phyloP scores from a whole-genome alignment of 2,797 vertebrate genomes.

The Eleutherodactylus coqui region DNA sequence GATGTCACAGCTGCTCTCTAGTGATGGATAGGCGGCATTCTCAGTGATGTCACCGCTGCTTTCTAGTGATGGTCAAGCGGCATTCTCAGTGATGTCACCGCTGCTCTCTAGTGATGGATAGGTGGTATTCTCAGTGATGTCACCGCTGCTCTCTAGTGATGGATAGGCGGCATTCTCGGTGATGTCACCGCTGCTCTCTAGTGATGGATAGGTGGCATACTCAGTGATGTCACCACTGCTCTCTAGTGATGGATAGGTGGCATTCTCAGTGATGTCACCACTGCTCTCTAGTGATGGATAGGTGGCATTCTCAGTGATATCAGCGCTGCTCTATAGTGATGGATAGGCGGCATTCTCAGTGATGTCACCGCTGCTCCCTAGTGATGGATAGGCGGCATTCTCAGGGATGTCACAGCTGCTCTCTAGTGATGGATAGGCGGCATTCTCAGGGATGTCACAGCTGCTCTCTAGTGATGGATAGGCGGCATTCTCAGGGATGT shows the following conservation, averaged over 20 bases:
- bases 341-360: not conserved
- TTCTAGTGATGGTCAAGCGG: not conserved
- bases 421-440: not conserved
- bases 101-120: not conserved
- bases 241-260: not conserved
- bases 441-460: not conserved
- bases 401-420: conserved; percentile 5
- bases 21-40: not conserved
- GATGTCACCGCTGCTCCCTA: not conserved
- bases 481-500: conserved; percentile 5
- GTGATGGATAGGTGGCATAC: not conserved
- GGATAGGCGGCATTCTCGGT: not conserved
- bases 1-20: not conserved
- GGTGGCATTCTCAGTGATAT: conserved; percentile 15
- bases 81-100: not conserved
- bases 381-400: not conserved
- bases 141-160: not conserved
- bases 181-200: not conserved
- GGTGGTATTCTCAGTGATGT: not conserved
- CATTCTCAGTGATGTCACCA: not conserved
- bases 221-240: not conserved
- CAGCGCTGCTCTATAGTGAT: not conserved
- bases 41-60: conserved; percentile 11
- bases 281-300: not conserved
- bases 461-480: not conserved